Evolutionary conservation across 1,140 invertebrate genomes (phyloP), one percentile per base, ranked within the genome.

Genomic region (Scaptomyza pallida): DNA sequence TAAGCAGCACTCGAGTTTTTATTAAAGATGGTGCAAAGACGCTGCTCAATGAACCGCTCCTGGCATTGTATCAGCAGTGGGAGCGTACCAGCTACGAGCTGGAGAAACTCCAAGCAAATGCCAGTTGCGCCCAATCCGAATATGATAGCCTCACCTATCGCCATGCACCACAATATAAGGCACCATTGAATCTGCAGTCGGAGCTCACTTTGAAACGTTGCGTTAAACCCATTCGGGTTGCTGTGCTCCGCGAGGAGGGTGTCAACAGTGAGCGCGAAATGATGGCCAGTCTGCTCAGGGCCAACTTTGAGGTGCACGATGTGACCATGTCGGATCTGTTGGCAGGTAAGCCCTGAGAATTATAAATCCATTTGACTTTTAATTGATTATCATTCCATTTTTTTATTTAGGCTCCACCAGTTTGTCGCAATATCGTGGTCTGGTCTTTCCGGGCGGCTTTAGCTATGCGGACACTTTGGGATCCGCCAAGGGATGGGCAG

Each of bases 391-490:
- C n/a, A n/a, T n/a, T n/a, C 6, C 13, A n/a, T 23, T 2, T 3
- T 1, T 35, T 44, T 72, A 1, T 5, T 6, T 1, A 90, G 89
- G 89, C 2, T 48, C 45, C 65, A 93, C 96, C 4, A 94, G 93
- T 1, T 91, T 99, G 6, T 95, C 97, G 57, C 90, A 93, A 12
- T 99, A 99, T 92, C 93, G 95, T 70, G 98, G 98, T 4, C 78
- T 99, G 10, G 94, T 98, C 30, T 99, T 99, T 86, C 98, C 98
- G 2, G 98, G 98, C 40, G 98, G 98, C 12, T 99, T 99, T 90
- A 99, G 98, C 92, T 99, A 99, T 93, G 98, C 97, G 33, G 98
- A 99, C 93, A 98, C 99, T 1, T 92, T 99, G 33, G 98, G 98
- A 0, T 99, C 98, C 1, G 98, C 97, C 0, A 99, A 98, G 93